Base-by-base conservation (phyloP, 2,113 vertebrate species). In the Okapia johnstoni region DNA sequence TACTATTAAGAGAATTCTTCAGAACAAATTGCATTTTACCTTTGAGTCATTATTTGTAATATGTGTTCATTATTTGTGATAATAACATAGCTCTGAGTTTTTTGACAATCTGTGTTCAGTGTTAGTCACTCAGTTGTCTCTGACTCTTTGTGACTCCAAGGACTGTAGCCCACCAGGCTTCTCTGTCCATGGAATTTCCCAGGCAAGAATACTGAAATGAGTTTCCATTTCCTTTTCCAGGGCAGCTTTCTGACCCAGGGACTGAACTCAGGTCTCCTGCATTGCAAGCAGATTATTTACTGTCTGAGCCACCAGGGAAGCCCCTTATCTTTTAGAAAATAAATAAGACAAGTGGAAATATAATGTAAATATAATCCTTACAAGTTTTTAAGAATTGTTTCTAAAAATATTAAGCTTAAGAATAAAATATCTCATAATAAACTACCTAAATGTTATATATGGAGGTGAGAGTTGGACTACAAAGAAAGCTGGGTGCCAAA, bases 91-190 rank as follows among this genome's bases (percentile, higher is more conserved):
- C 50, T 7, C 94, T 52, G 17, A 7, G 50, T 23, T 48, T 60
- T 85, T 46, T 95, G 6, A 60, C 21, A 50, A 1, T 21, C 63
- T 36, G 33, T 9, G 19, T 12, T 36, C n/a, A 36, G 17, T 12
- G 19, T 70, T 70, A 70, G 19, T 70, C 19, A 70, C n/a, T 70
- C n/a, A 23, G n/a, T 70, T 0, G 0, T 70, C 12, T 23, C 17
- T 9, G 23, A 36, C 5, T 70, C 63, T 70, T 70, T 70, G n/a
- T 70, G n/a, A 36, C n/a, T 70, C 9, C n/a, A 70, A 70, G 63
- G 63, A 70, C 63, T 70, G 19, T 12, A 36, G 17, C 63, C 63
- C 10, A 70, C 63, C 10, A 70, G n/a, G 8, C n/a, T 70, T 70
- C 4, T 70, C n/a, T 70, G n/a, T 36, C 63, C 9, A 36, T 70